Conservation (phyloP, 2,113 vertebrate genomes). For the Percopsis transmontana region DNA sequence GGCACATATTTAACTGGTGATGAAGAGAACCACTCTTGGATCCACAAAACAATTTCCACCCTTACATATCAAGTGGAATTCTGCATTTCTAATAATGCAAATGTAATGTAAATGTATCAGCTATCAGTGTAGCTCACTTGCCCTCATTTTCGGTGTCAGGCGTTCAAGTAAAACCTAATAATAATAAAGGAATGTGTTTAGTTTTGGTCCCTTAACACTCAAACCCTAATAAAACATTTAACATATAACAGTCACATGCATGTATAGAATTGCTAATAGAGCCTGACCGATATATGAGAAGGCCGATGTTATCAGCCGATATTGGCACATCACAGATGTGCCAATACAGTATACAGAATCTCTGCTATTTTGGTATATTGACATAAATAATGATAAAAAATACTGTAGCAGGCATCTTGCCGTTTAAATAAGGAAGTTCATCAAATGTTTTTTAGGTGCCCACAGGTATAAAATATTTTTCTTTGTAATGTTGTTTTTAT, state of each 20-base stretch:
- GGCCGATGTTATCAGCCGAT: too few relatives aligned
- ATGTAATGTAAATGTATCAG: neutral
- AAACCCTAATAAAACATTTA: neutral
- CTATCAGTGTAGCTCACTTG: neutral
- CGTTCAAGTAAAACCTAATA: neutral
- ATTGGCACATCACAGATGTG: too few relatives aligned
- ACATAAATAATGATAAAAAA: too few relatives aligned
- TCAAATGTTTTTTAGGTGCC: too few relatives aligned
- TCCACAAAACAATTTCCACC: neutral
- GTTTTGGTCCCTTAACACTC: neutral
- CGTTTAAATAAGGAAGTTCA: too few relatives aligned
- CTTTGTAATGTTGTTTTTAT: too few relatives aligned
- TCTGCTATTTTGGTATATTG: too few relatives aligned
- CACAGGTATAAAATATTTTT: too few relatives aligned
- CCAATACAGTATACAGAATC: too few relatives aligned
- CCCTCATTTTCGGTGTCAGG: neutral
- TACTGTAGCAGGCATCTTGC: too few relatives aligned
- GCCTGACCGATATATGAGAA: too few relatives aligned
- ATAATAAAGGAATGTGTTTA: neutral
- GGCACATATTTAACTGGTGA: neutral
- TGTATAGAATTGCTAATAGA: conserved; percentile 11
- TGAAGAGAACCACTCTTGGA: conserved; percentile 21
- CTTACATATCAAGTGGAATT: neutral
- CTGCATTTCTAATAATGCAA: neutral
- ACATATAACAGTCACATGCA: conserved; percentile 3